A percentile compares a stretch with the other conserved stretches of the same genome.
phyloP scores from a whole-genome alignment of 1,140 invertebrate genomes.

The Anagrus nilaparvatae region DNA sequence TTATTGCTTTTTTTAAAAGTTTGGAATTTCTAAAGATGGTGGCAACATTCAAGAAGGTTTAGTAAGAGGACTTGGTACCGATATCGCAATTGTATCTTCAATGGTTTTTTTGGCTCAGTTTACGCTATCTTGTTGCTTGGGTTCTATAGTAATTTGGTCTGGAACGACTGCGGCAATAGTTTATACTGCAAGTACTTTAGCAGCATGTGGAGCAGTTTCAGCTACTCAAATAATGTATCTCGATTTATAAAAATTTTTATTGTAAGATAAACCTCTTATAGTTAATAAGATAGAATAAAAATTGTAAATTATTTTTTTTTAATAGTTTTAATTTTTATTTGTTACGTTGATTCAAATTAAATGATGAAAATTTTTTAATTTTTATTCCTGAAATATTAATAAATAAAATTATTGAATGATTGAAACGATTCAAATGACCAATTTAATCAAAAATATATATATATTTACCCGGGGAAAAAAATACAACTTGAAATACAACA shows the following conservation, averaged over 20 bases:
- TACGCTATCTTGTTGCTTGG: conserved; percentile 75
- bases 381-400: no score
- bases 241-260: conserved; percentile 33
- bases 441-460: no score
- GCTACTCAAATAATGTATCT: conserved; percentile 84
- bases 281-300: no score
- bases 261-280: no score
- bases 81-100: conserved; percentile 84
- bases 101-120: conserved; percentile 96
- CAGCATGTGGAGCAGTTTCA: conserved; percentile 70
- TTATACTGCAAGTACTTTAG: conserved; percentile 67
- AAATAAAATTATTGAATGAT: no score
- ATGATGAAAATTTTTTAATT: no score
- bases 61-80: conserved; percentile 81
- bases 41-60: conserved; percentile 40
- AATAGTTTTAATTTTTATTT: no score
- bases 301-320: no score
- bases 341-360: no score
- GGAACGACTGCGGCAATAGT: conserved; percentile 84
- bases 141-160: conserved; percentile 65
- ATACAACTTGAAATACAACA: no score
- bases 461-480: no score
- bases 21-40: conserved; percentile 49
- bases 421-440: no score
- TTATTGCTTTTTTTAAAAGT: conserved; percentile 41